Base-by-base conservation (phyloP, 2,888 invertebrate species). In the Tetranychus piercei region DNA sequence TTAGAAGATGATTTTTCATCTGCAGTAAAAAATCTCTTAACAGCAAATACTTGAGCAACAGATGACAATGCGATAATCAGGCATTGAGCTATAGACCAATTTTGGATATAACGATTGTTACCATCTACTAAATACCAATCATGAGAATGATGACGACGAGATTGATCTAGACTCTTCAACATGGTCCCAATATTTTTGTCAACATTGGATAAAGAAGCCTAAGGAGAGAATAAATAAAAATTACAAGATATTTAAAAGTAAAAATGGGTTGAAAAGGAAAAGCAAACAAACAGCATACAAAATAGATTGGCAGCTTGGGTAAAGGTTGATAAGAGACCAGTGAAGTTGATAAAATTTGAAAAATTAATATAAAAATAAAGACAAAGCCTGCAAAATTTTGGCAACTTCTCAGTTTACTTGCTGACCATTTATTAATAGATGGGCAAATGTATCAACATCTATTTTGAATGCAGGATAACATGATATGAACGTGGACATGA, bases 41-140 rank as follows among this genome's bases (percentile, higher is more conserved):
- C 90, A 82, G 94, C 94, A 82, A 88, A 91, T 1, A 94, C 92
- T 83, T 91, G 91, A 72, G 89, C 81, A 1, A 88, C 86, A 11
- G 90, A 90, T 0, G 93, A 90, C 1, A 87, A 85, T 73, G 89
- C 84, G 77, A 95, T 90, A 1, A 94, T 89, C 44, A 89, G 76
- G 78, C 94, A 91, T 85, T 94, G 94, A 73, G 89, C 86, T 3
- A 94, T 80, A 0, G 95, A 94, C 91, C 94, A 94, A 76, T 88
- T 88, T 77, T 90, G 86, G n/a, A 95, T 90, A 82, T 76, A 76
- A 15, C 74, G 83, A 81, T 92, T 90, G 82, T 93, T 94, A 80
- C 90, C 90, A 77, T 87, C 81, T 43, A 94, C 83, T 77, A 93
- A 83, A 80, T 91, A 91, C 81, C 87, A 89, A 82, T 94, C 93